Base-by-base conservation (phyloP, 2,113 vertebrate genomes). In the Amphiprion ocellaris region DNA sequence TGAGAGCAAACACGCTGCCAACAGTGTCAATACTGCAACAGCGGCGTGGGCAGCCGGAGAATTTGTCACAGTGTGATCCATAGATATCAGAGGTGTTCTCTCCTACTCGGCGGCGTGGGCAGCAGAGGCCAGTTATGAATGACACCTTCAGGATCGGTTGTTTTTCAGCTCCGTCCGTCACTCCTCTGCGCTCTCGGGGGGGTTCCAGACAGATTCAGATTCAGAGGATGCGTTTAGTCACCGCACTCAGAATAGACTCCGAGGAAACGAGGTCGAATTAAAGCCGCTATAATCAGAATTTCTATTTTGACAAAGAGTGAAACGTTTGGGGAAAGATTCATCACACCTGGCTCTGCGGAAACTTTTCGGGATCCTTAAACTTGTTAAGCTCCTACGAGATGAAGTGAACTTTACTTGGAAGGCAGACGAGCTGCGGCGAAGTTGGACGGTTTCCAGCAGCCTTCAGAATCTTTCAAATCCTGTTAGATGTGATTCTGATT, bases 21-120 rank as follows among this genome's bases (percentile, higher is more conserved):
- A 37, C 56, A 8, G 61, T 69, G 74, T 73, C 74, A 12, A 46
- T 83, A 1, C 68, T 15, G 66, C 69, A 81, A 10, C 85, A 69
- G 66, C 80, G 53, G 84, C 46, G 82, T 87, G 86, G 86, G 88
- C 0, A 19, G 72, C 0, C 21, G 65, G 69, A 62, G 69, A 26
- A 67, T 88, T 81, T 87, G 83, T 90, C 90, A 89, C 63, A n/a
- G 14, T 53, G 10, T 84, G 81, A 87, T 80, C 82, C 84, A 73
- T 79, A 81, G 70, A 87, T 84, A 69, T 88, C 58, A 55, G 62
- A 85, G 79, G 76, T 33, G 70, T 63, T 69, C 68, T 81, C 80
- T 79, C 84, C 86, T 33, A 69, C 84, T 4, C 82, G 52, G 55
- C 8, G 44, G 55, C 44, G 88, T 88, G 74, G 88, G 84, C 67